Evolutionary conservation across 2,888 invertebrate species (phyloP).

Genomic region (Lymantria dispar): DNA sequence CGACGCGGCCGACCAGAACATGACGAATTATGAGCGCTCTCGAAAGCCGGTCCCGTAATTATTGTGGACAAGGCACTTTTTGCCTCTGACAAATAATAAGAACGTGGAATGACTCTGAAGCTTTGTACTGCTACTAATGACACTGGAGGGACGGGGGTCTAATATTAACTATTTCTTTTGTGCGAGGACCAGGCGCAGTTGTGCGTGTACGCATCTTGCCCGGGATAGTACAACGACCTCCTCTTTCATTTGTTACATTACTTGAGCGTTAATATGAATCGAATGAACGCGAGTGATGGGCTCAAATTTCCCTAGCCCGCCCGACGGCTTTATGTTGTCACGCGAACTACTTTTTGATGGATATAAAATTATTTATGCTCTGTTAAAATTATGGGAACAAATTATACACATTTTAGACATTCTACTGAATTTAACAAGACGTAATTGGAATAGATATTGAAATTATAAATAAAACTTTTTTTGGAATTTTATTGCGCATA

Average conservation of each 20-base stretch:
- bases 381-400: neutral
- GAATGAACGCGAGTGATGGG: slow-evolving; percentile 68
- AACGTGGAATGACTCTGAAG: slow-evolving; percentile 74
- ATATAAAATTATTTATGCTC: slow-evolving; percentile 62
- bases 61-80: slow-evolving; percentile 81
- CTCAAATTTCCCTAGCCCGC: slow-evolving; percentile 69
- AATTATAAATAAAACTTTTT: too few relatives aligned
- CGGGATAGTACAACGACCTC: slow-evolving; percentile 71
- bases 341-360: slow-evolving; percentile 66
- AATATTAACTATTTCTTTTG: slow-evolving; percentile 81
- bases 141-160: slow-evolving; percentile 71
- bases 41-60: slow-evolving; percentile 79
- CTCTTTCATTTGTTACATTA: slow-evolving; percentile 74
- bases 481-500: too few relatives aligned
- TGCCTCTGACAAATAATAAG: slow-evolving; percentile 80
- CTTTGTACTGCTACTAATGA: slow-evolving; percentile 80
- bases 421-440: too few relatives aligned
- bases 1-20: slow-evolving; percentile 79
- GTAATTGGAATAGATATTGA: too few relatives aligned
- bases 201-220: slow-evolving; percentile 58
- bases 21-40: slow-evolving; percentile 79
- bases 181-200: slow-evolving; percentile 63
- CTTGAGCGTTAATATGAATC: slow-evolving; percentile 76
- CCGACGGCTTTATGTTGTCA: slow-evolving; percentile 60
- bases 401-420: too few relatives aligned